Conservation (phyloP, 2,797 vertebrate species). For the Loris lydekkerianus region DNA sequence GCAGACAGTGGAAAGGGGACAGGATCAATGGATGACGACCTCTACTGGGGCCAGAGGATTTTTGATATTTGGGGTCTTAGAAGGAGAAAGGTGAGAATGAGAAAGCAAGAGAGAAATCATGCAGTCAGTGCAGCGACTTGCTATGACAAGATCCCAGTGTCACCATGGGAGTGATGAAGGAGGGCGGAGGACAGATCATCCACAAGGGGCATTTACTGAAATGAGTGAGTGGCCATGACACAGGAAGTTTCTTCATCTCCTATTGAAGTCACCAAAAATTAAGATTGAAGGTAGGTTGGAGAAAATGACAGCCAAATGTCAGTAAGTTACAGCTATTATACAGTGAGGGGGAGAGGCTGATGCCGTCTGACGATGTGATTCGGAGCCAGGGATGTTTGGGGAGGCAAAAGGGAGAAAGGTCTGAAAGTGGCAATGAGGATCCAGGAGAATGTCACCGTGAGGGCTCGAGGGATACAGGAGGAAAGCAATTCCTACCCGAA, state of each 20-base stretch:
- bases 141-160: neutral
- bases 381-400: neutral
- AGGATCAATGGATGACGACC: neutral
- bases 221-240: neutral
- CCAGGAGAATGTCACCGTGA: neutral
- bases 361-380: neutral
- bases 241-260: neutral
- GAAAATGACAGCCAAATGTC: neutral
- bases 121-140: neutral
- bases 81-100: neutral
- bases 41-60: neutral
- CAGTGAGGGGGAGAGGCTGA: neutral
- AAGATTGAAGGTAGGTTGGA: neutral
- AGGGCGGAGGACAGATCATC: neutral
- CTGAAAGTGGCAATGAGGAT: neutral
- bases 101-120: neutral
- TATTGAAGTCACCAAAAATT: neutral
- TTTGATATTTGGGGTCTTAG: neutral
- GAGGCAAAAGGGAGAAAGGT: neutral
- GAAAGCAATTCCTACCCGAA: neutral
- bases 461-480: neutral
- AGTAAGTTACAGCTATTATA: neutral
- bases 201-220: neutral
- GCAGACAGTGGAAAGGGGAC: neutral
- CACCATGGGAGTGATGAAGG: neutral